Base-by-base conservation (phyloP, 2,888 invertebrate genomes). In the Liopterus haemorrhoidalis region DNA sequence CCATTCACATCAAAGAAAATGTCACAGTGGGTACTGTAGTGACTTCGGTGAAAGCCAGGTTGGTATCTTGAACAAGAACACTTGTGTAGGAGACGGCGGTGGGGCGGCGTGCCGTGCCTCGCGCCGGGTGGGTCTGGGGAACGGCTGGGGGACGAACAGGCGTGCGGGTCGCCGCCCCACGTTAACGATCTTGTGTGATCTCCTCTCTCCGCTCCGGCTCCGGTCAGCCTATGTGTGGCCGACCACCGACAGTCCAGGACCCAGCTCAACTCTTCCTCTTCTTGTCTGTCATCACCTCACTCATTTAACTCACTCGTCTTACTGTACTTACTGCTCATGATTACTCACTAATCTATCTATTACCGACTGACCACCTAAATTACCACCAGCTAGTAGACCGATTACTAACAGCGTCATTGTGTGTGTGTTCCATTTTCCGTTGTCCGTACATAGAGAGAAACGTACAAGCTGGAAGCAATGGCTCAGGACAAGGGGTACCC, bases 11-110 rank as follows among this genome's bases (percentile, higher is more conserved):
- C 82, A 87, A 85, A 82, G 93, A 94, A 86, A 93, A 93, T 87
- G 90, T 92, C 82, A 91, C 91, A 83, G 90, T 93, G 82, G 92
- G 93, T 83, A 91, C 91, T 77, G 87, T 89, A 83, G 91, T 93
- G 82, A 91, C 91, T 79, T 86, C 90, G 78, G 87, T 93, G 77
- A 92, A 92, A 85, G 93, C 93, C 81, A 91, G 92, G 92, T 87
- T 86, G 85, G 86, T 86, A 87, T 85, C 71, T 28, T 38, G 33
- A 38, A 48, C 37, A 42, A 46, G 33, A 30, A 22, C 27, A 41
- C 25, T 11, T 11, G 35, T 50, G 37, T 19, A 36, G 33, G 33
- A 27, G 37, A 46, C 48, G 46, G 49, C 21, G 68, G 70, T 68
- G 69, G 69, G 68, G 57, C 71, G 70, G 70, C 70, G 70, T 68